phyloP scores from a whole-genome alignment of 2,888 invertebrate species.

The Plagodis pulveraria region DNA sequence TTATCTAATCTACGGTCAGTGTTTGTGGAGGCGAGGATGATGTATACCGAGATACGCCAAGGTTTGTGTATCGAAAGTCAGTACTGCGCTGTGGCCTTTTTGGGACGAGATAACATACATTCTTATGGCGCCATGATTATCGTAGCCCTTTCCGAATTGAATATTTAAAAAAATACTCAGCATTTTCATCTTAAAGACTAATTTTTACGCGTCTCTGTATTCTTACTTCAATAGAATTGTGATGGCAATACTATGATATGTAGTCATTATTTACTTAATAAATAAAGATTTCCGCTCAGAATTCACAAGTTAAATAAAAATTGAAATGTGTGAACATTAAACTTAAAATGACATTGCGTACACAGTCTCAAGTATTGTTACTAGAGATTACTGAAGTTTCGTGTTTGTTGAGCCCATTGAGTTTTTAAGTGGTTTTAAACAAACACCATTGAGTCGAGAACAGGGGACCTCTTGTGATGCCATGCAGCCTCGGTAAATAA shows the following conservation, averaged over 20 bases:
- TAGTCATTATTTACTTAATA: not conserved
- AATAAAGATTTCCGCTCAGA: conserved; percentile 3
- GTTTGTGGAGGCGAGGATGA: conserved; percentile 63
- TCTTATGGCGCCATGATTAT: conserved; percentile 59
- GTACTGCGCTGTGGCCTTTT: conserved; percentile 21
- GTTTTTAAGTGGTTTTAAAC: conserved; percentile 74
- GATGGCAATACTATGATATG: too few relatives aligned
- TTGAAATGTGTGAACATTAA: conserved; percentile 31
- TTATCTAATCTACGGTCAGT: conserved; percentile 83
- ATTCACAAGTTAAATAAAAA: conserved; percentile 8
- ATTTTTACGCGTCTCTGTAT: too few relatives aligned
- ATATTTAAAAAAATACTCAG: conserved; percentile 16
- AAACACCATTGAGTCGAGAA: conserved; percentile 67
- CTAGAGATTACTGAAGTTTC: conserved; percentile 68
- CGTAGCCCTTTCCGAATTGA: not conserved
- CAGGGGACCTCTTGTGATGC: conserved; percentile 35
- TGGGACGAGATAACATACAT: conserved; percentile 39
- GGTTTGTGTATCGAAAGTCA: conserved; percentile 25
- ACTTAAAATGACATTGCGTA: conserved; percentile 29
- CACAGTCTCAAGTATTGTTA: conserved; percentile 61
- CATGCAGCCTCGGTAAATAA: conserved; percentile 32
- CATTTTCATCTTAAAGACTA: conserved; percentile 9
- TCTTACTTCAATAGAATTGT: too few relatives aligned
- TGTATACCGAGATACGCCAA: conserved; percentile 68
- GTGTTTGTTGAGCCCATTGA: conserved; percentile 70